These are phyloP conservation scores for Kryptopterus vitreolus DNA, from an alignment of 2,797 vertebrate genomes.

Conservation along the genomic window DNA sequence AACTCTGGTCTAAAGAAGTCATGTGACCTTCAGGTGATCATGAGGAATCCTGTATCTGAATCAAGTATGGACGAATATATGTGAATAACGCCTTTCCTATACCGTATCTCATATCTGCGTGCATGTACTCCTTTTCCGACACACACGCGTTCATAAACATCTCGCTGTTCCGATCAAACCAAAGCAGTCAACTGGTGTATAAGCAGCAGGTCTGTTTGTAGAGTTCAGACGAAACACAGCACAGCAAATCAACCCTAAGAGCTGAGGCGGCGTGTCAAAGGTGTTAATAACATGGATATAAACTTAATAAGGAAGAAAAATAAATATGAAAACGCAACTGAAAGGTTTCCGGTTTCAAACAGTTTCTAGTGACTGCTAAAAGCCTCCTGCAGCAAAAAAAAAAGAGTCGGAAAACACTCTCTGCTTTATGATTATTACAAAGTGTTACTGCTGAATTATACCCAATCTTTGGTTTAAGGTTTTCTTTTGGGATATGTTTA, in stretches of 20 bases:
- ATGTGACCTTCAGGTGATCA: background rate
- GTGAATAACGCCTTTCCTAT: background rate
- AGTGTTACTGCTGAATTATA: background rate
- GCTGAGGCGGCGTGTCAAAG: background rate
- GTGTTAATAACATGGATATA: constrained; percentile 8
- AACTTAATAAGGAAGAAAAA: background rate
- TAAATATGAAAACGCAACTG: background rate
- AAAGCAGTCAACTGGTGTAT: background rate
- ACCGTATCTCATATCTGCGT: background rate
- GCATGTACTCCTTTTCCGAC: too few relatives aligned
- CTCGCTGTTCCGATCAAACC: background rate
- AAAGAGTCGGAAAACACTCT: constrained; percentile 13
- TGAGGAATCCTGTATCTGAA: background rate
- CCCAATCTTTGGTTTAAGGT: background rate
- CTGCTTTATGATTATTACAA: background rate
- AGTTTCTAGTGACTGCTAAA: constrained; percentile 13
- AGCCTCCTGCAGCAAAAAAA: constrained; percentile 40
- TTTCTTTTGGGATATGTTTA: background rate
- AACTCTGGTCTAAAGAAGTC: background rate
- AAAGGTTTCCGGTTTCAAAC: constrained; percentile 16
- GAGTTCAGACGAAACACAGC: constrained; percentile 11
- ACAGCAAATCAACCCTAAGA: constrained; percentile 25
- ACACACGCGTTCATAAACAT: background rate
- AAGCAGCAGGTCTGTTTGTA: background rate
- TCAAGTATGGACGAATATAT: background rate